Evolutionary conservation across 2,888 invertebrate species (phyloP), one percentile per base, ranked within the genome.

Genomic region (Abrostola triplasia): DNA sequence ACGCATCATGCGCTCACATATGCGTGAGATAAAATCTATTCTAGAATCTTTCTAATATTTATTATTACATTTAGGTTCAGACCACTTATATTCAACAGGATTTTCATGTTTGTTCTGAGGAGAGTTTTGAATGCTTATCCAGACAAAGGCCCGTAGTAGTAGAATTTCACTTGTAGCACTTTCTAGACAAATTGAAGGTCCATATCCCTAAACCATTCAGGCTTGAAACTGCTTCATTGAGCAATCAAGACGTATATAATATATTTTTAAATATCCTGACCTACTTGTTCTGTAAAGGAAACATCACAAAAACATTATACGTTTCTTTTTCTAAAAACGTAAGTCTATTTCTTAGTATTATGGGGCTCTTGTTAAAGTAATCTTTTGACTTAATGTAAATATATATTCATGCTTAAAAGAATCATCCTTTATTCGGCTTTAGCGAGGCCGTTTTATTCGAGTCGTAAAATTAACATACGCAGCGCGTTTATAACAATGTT

Each of bases 381-480:
- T 73, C 54, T 54, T 64, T 59, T 51, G 36, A 36, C 11, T 24
- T 60, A 55, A 73, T 73, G 48, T 70, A 48, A 66, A 74, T 59
- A 59, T 73, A 73, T 59, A 51, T 73, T 62, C 35, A 55, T 55
- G 60, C 64, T 69, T 13, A 48, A 60, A 52, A 49, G 58, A 68
- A 55, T 73, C 59, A 42, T 57, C 48, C 48, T 36, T 59, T 44
- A 42, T 49, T 49, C 41, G 51, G 36, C 36, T 64, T 50, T 13
- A 41, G 42, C 35, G 44, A 69, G 69, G 57, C 36, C 54, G 51
- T 60, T 55, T 62, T 7, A 71, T 72, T 72, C 61, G 56, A 61
- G 40, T 54, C 76, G 76, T 72, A 63, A 69, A 69, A 75, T 76
- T 76, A 76, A 59, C 69, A 66, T 65, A 61, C 56, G 63, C 68